Evolutionary conservation across 2,113 vertebrate genomes (phyloP).

Genomic region (Erythrocebus patas): DNA sequence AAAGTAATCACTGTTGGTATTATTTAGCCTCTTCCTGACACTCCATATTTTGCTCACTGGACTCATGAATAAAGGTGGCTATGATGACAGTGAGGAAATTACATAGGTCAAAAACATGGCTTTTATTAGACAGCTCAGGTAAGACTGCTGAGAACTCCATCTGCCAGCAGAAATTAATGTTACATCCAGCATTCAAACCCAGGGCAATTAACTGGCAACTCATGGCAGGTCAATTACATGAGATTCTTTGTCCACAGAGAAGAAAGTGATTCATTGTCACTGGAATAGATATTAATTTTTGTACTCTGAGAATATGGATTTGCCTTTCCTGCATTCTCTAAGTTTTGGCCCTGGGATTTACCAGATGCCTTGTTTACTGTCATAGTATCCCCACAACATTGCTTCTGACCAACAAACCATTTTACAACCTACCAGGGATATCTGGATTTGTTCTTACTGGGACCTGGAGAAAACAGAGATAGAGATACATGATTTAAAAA

Average conservation of each 20-base stretch:
- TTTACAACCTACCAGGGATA: not conserved
- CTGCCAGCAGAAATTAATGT: not conserved
- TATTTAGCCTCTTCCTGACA: not conserved
- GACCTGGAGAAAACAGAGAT: not conserved
- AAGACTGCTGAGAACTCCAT: not conserved
- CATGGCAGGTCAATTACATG: not conserved
- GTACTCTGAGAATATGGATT: not conserved
- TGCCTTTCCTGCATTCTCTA: not conserved
- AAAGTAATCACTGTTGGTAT: not conserved
- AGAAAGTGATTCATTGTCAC: conserved; percentile 3
- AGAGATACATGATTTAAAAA: not conserved
- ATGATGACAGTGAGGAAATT: not conserved
- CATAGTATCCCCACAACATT: not conserved
- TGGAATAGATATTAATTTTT: conserved; percentile 4
- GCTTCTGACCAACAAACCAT: not conserved
- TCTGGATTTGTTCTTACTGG: not conserved
- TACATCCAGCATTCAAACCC: not conserved
- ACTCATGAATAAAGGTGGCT: not conserved
- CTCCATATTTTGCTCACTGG: not conserved
- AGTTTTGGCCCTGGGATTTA: not conserved
- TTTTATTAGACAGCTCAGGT: not conserved
- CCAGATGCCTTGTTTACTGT: not conserved
- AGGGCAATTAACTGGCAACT: not conserved
- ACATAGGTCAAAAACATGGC: not conserved
- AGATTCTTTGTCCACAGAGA: not conserved